Conservation (phyloP, 2,888 invertebrate genomes). For the Cyclophora punctaria region DNA sequence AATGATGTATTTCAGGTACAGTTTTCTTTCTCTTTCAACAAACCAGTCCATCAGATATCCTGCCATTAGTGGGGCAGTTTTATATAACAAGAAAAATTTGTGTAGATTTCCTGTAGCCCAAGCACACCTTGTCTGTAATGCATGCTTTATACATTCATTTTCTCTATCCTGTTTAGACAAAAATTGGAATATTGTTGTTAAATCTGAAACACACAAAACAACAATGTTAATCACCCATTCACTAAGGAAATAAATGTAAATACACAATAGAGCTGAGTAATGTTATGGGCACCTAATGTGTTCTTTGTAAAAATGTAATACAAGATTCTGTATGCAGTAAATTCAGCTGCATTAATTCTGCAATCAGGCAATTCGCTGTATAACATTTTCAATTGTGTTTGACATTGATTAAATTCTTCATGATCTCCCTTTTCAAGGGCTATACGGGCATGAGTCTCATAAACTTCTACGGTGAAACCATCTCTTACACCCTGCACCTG, state of each 20-base stretch:
- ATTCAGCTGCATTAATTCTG: conserved; percentile 88
- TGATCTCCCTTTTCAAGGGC: conserved; percentile 98
- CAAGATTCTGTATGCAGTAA: conserved; percentile 96
- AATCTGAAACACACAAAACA: conserved; percentile 78
- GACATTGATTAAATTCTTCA: conserved; percentile 99
- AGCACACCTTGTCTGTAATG: conserved; percentile 91
- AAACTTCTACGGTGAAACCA: conserved; percentile 96
- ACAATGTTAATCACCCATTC: conserved; percentile 7
- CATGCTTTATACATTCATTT: conserved; percentile 88
- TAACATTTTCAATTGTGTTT: conserved; percentile 96
- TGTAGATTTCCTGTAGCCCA: conserved; percentile 96
- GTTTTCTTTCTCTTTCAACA: conserved; percentile 94
- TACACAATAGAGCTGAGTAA: too few species aligned
- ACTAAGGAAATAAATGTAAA: too few species aligned
- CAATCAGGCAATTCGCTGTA: conserved; percentile 85
- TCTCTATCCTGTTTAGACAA: conserved; percentile 84
- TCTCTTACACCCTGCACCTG: conserved; percentile 97
- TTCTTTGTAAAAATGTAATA: conserved; percentile 99
- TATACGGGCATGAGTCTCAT: conserved; percentile 98
- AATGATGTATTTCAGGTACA: conserved; percentile 92
- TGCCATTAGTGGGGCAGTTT: conserved; percentile 93
- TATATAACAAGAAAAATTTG: conserved; percentile 93
- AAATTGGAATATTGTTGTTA: conserved; percentile 91
- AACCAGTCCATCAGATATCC: conserved; percentile 99
- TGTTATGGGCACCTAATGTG: conserved; percentile 79